phyloP scores from a whole-genome alignment of 2,113 vertebrate genomes.

The Cariama cristata region DNA sequence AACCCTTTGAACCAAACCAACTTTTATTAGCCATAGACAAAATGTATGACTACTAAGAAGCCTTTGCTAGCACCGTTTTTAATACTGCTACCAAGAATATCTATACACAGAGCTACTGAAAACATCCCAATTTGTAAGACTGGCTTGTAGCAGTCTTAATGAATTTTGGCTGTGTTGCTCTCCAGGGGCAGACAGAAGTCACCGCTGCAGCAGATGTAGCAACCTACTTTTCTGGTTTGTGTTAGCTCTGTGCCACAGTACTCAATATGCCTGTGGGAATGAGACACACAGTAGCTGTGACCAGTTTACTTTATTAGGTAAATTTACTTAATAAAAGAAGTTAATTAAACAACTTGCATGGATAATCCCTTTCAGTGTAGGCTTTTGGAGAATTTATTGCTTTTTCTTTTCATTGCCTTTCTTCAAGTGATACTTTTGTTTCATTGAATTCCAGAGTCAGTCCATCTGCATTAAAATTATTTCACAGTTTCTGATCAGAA shows the following conservation, averaged over 20 bases:
- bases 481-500: not conserved
- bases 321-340: constrained; percentile 25
- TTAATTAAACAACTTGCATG: constrained; percentile 39
- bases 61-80: not conserved
- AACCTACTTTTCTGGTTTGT: not conserved
- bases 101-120: not conserved
- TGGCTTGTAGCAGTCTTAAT: not conserved
- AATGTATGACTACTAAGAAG: not conserved
- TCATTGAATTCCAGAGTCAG: not conserved
- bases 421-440: not conserved
- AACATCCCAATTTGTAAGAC: not conserved
- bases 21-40: not conserved
- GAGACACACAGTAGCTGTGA: not conserved
- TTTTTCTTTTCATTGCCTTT: constrained; percentile 5
- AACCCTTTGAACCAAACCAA: not conserved
- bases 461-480: not conserved
- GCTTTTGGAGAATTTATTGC: not conserved
- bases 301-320: not conserved
- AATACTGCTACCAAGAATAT: not conserved
- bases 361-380: not conserved
- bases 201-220: not conserved
- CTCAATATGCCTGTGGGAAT: not conserved
- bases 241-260: rapidly evolving
- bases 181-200: not conserved
- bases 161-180: not conserved